These are phyloP conservation scores for Thereuonema tuberculata DNA, from an alignment of 1,140 invertebrate species.

Conservation along the genomic window DNA sequence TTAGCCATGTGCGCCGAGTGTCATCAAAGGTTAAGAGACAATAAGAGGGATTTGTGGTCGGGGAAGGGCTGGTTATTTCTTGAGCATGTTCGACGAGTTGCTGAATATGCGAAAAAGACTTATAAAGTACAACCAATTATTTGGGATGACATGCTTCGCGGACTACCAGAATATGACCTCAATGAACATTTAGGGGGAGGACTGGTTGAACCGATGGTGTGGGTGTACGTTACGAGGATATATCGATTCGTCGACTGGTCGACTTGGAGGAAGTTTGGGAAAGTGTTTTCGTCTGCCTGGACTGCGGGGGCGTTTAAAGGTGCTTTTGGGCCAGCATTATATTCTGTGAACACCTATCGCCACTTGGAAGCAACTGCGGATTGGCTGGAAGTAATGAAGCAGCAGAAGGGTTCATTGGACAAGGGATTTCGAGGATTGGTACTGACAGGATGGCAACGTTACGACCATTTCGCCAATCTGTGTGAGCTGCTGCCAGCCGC, in stretches of 20 bases:
- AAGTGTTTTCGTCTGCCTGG: slow-evolving; percentile 39
- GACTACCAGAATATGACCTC: slow-evolving; percentile 23
- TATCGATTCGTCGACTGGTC: slow-evolving; percentile 25
- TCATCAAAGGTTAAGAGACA: slow-evolving; percentile 23
- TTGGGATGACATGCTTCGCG: slow-evolving; percentile 42
- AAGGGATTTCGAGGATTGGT: slow-evolving; percentile 39
- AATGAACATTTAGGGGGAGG: slow-evolving; percentile 20
- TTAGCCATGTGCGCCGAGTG: slow-evolving; percentile 35
- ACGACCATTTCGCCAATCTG: slow-evolving; percentile 82
- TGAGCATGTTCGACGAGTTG: slow-evolving; percentile 42
- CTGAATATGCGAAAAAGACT: slow-evolving; percentile 21
- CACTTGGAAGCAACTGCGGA: slow-evolving; percentile 37
- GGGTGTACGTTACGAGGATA: slow-evolving; percentile 29
- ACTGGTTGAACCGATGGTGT: slow-evolving; percentile 31
- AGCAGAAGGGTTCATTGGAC: slow-evolving; percentile 37
- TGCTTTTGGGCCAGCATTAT: slow-evolving; percentile 29
- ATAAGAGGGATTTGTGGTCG: neutral
- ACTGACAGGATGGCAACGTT: slow-evolving; percentile 57
- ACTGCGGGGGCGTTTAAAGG: slow-evolving; percentile 42
- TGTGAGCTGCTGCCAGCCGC: slow-evolving; percentile 79
- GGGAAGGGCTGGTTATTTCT: slow-evolving; percentile 41
- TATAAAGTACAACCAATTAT: slow-evolving; percentile 32
- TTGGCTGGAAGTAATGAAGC: slow-evolving; percentile 40
- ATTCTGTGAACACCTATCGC: slow-evolving; percentile 34
- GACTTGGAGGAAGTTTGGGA: slow-evolving; percentile 30